Conservation (phyloP, 1,140 invertebrate genomes). For the Drosophila willistoni region DNA sequence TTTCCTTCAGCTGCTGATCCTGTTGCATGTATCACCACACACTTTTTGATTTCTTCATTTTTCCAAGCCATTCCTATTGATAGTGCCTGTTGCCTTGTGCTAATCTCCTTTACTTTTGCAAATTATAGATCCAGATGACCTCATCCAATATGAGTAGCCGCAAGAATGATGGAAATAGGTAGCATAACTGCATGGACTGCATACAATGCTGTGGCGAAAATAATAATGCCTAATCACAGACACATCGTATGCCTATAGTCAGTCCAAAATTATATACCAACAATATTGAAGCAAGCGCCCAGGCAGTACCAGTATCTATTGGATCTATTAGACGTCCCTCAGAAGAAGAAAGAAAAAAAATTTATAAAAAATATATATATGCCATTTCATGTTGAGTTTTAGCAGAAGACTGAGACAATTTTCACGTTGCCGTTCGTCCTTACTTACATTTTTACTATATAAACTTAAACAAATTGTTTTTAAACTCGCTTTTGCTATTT, state of each 20-base stretch:
- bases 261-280: neutral
- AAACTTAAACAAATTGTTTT: constrained; percentile 37
- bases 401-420: constrained; percentile 78
- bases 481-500: constrained; percentile 62
- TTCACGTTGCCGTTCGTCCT: constrained; percentile 78
- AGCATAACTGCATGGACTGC: constrained; percentile 83
- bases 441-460: constrained; percentile 53
- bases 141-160: constrained; percentile 72
- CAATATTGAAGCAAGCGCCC: neutral
- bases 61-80: fast-evolving
- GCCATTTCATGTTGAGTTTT: constrained; percentile 65
- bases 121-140: constrained; percentile 75
- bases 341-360: constrained; percentile 35
- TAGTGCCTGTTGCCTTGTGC: neutral
- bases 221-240: constrained; percentile 71
- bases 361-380: neutral
- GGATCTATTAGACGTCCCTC: constrained; percentile 35
- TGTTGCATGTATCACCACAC: constrained; percentile 54
- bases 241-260: constrained; percentile 60
- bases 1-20: neutral
- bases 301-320: neutral
- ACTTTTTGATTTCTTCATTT: constrained; percentile 16
- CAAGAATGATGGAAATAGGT: constrained; percentile 82
- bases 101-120: neutral
- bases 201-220: constrained; percentile 83